Evolutionary conservation across 2,113 vertebrate species (phyloP), one percentile per base, ranked within the genome.

Genomic region (Cardinalis cardinalis): DNA sequence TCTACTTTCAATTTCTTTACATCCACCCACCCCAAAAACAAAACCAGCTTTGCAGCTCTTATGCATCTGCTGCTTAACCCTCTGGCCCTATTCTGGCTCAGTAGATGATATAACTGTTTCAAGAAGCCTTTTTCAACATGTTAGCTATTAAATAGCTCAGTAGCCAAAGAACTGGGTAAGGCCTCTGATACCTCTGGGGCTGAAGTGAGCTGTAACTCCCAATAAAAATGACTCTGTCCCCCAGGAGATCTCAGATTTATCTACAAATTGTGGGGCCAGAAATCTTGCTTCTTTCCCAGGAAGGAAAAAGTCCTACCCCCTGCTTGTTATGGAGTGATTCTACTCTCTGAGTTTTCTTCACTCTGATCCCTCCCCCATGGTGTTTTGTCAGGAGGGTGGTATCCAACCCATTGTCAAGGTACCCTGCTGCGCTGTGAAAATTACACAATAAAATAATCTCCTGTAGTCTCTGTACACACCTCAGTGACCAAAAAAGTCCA

Each of bases 361-460:
- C 68, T 88, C 71, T 69, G 44, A 68, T 95, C 65, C n/a, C 66
- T 92, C 82, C 74, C 93, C 83, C 1, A 1, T 70, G 90, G 71
- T 77, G 92, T 95, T 72, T 59, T 92, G 71, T 59, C 64, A 69
- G 84, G 93, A 89, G 84, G 44, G 61, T 77, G 83, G 75, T 53
- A 79, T 88, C 88, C 74, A 82, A n/a, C 72, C 80, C 40, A 87
- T 92, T 95, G 75, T 90, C 53, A 65, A 38, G 41, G 65, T 79
- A 84, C 44, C 92, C 88, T 69, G 80, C 81, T 63, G 90, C 8
- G 3, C 79, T 84, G 76, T 7, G 23, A 85, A 94, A 95, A 96
- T 87, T 59, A 74, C 70, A 69, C 95, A 93, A 89, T 96, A 95
- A 96, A 96, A 93, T 90, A 41, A 95, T 94, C 90, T 90, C 89